A percentile compares a stretch with the other conserved stretches of the same genome.
Conservation (phyloP, 2,888 invertebrate species). For the Matsumyia berberina region DNA sequence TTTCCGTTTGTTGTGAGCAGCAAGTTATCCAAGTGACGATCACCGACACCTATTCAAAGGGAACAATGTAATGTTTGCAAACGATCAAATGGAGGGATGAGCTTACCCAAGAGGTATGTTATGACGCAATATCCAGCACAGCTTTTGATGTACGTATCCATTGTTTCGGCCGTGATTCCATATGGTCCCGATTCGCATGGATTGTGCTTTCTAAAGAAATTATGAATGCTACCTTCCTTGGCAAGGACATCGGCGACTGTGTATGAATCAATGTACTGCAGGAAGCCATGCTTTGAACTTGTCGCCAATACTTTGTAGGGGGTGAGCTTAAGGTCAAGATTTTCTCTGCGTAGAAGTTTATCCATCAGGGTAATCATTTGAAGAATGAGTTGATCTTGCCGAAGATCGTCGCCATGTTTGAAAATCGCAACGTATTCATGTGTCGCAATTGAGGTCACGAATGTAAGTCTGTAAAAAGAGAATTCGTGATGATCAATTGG, state of each 20-base stretch:
- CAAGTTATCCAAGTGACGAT: conserved; percentile 98
- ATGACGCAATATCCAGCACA: conserved; percentile 99
- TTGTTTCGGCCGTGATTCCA: conserved; percentile 96
- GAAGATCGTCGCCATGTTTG: conserved; percentile 98
- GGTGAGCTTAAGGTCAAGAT: conserved; percentile 97
- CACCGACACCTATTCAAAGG: conserved; percentile 92
- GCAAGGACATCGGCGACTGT: conserved; percentile 96
- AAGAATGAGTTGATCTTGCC: conserved; percentile 98
- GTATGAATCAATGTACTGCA: conserved; percentile 97
- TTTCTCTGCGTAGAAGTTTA: conserved; percentile 95
- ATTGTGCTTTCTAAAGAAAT: conserved; percentile 95
- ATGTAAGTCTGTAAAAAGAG: conserved; percentile 88
- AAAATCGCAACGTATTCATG: conserved; percentile 97
- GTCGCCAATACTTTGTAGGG: conserved; percentile 98
- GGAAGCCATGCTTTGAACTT: conserved; percentile 97
- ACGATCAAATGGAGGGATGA: neutral
- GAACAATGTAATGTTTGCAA: neutral
- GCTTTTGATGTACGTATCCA: conserved; percentile 98
- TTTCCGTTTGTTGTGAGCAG: conserved; percentile 95
- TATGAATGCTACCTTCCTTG: conserved; percentile 94
- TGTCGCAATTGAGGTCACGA: conserved; percentile 89
- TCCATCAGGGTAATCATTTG: conserved; percentile 99
- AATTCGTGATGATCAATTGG: no score
- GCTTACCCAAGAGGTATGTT: conserved; percentile 93
- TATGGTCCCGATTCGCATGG: conserved; percentile 94